phyloP scores from a whole-genome alignment of 1,140 invertebrate genomes.

The Wiebesia pumilae region DNA sequence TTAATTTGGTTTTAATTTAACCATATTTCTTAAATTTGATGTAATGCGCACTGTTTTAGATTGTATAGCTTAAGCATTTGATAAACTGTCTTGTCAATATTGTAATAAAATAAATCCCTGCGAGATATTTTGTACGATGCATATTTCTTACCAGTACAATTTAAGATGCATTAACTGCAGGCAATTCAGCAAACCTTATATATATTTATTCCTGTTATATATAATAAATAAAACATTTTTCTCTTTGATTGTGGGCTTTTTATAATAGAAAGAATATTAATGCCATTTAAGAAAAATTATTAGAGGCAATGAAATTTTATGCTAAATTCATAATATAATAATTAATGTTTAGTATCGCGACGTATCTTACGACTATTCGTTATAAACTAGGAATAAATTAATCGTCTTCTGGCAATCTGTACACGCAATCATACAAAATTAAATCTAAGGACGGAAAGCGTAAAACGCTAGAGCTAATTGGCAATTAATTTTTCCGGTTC shows the following conservation, averaged over 20 bases:
- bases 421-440: constrained; percentile 68
- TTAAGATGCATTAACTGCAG: neutral
- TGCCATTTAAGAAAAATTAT: constrained; percentile 17
- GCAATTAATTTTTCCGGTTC: constrained; percentile 48
- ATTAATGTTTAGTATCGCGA: constrained; percentile 24
- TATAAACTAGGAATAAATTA: constrained; percentile 57
- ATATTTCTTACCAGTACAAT: neutral
- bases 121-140: neutral
- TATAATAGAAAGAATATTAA: constrained; percentile 13
- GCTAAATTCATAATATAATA: constrained; percentile 11
- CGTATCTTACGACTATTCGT: constrained; percentile 16
- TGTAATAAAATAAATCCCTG: neutral
- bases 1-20: neutral
- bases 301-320: constrained; percentile 17
- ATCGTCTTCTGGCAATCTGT: constrained; percentile 55
- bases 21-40: neutral
- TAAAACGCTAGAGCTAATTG: constrained; percentile 66
- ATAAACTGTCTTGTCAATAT: neutral
- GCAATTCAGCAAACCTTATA: neutral
- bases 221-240: constrained; percentile 13
- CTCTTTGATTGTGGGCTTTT: constrained; percentile 36
- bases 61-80: neutral
- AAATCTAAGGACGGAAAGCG: constrained; percentile 74
- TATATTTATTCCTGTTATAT: neutral
- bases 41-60: neutral